These are phyloP conservation scores for Saguinus midas DNA, from an alignment of 2,113 vertebrate genomes.

Conservation along the genomic window DNA sequence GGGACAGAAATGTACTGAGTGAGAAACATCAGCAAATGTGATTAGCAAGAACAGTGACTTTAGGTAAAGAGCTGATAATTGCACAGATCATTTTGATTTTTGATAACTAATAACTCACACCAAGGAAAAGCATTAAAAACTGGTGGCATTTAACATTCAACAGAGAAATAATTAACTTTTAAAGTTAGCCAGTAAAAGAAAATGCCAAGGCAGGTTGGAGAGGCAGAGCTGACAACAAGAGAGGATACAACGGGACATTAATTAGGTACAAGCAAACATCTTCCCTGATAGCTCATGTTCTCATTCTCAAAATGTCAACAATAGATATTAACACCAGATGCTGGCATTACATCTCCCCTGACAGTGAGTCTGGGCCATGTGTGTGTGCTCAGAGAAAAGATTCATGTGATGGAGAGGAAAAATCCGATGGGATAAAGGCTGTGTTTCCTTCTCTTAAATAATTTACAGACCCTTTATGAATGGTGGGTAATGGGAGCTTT, in stretches of 20 bases:
- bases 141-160: constrained; percentile 78
- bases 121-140: constrained; percentile 74
- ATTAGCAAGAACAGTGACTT: constrained; percentile 52
- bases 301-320: constrained; percentile 89
- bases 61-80: constrained; percentile 75
- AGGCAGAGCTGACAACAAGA: constrained; percentile 84
- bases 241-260: constrained; percentile 84
- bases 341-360: constrained; percentile 77
- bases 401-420: constrained; percentile 20
- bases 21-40: neutral
- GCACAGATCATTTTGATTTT: constrained; percentile 58
- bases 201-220: constrained; percentile 81
- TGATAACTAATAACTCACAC: constrained; percentile 80
- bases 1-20: neutral
- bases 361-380: constrained; percentile 59
- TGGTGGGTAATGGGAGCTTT: neutral
- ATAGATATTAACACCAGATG: constrained; percentile 89
- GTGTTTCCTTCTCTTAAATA: constrained; percentile 66
- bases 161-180: constrained; percentile 87
- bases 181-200: constrained; percentile 85
- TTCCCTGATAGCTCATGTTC: constrained; percentile 87
- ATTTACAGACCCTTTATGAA: constrained; percentile 54
- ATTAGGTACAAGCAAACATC: constrained; percentile 91
- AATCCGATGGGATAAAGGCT: constrained; percentile 58
- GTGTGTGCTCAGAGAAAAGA: constrained; percentile 72